phyloP scores from a whole-genome alignment of 23 tunicate species.

The Trididemnum miniatum region DNA sequence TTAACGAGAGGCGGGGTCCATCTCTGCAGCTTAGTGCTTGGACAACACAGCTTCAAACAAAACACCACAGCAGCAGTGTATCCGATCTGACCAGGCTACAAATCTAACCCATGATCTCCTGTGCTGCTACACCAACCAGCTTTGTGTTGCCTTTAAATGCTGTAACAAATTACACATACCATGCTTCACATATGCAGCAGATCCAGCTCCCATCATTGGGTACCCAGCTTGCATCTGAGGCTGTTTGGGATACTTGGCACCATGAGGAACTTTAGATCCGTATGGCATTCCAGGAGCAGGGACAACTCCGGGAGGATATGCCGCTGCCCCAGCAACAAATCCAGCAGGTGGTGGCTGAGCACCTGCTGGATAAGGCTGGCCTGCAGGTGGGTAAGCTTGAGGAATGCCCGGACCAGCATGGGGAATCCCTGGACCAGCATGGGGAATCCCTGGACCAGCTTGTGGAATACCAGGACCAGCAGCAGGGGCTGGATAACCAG shows the following conservation, averaged over 20 bases:
- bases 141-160: no score
- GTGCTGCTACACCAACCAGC: no score
- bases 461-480: background rate
- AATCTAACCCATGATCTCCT: no score
- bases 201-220: background rate
- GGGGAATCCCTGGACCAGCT: background rate
- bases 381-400: background rate
- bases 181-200: background rate
- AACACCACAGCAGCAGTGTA: no score
- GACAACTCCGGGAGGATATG: background rate
- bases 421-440: background rate
- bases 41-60: no score
- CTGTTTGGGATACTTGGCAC: constrained; percentile 2
- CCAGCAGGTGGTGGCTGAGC: constrained; percentile 3
- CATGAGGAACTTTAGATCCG: background rate
- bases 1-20: no score
- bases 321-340: background rate
- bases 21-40: no score
- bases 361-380: background rate
- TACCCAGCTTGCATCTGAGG: background rate
- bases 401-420: background rate
- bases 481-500: background rate
- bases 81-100: no score
- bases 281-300: background rate
- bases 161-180: background rate